A percentile compares a stretch with the other conserved stretches of the same genome.
These are phyloP conservation scores for Lepidurus arcticus DNA, from an alignment of 1,140 invertebrate species.

Conservation along the genomic window DNA sequence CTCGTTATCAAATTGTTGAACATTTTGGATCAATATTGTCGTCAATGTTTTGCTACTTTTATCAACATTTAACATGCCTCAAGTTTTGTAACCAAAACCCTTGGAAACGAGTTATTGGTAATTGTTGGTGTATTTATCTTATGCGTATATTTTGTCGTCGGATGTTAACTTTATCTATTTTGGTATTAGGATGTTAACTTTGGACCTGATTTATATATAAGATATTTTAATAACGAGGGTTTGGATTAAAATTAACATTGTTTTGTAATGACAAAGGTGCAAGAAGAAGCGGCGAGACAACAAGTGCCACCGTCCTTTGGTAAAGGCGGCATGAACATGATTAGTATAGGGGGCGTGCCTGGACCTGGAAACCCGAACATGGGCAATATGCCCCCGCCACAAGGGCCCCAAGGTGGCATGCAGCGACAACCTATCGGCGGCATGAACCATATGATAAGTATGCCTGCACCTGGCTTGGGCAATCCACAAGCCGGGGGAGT, in stretches of 20 bases:
- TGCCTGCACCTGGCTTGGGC: background rate
- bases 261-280: slow-evolving; percentile 52
- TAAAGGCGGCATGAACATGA: slow-evolving; percentile 58
- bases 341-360: slow-evolving; percentile 41
- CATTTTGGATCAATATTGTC: too few species aligned
- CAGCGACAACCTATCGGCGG: slow-evolving; percentile 38
- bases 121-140: too few species aligned
- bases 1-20: too few species aligned
- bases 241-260: background rate
- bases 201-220: background rate
- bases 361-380: slow-evolving; percentile 28
- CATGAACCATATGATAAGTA: background rate
- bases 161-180: background rate
- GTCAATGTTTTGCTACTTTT: too few species aligned
- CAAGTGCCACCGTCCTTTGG: slow-evolving; percentile 68
- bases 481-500: background rate
- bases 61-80: too few species aligned
- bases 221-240: background rate
- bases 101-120: too few species aligned
- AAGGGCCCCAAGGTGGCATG: slow-evolving; percentile 51
- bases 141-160: too few species aligned
- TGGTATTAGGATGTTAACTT: background rate
- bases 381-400: slow-evolving; percentile 58
- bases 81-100: too few species aligned
- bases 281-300: slow-evolving; percentile 81